Base-by-base conservation (phyloP, 2,797 vertebrate species). In the Pelobates cultripes region DNA sequence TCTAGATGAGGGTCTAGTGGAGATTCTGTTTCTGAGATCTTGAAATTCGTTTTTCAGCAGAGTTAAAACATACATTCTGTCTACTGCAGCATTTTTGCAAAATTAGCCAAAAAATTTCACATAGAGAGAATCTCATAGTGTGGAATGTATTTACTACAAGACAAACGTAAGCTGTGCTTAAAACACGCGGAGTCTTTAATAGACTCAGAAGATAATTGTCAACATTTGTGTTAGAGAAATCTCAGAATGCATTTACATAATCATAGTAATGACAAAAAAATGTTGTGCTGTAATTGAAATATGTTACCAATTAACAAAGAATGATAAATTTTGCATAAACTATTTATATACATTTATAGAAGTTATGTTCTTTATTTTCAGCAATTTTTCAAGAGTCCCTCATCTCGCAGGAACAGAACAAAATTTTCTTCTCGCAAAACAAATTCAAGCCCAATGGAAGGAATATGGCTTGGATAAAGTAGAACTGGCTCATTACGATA, bases 391-490 rank as follows among this genome's bases (percentile, higher is more conserved):
- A 7, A 92, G 28, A 7, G 90, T 94, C 55, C 97, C 98, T 75
- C 97, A 98, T 87, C 92, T 99, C 87, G 96, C 97, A 7, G 98
- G 97, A 70, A 97, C 96, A 5, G 88, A 92, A 85, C 94, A 95
- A 89, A 98, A 97, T 89, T 91, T 96, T 51, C 88, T 81, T 71
- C 94, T 99, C 77, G 97, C 97, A 1, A 90, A 97, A 85, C 94
- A 96, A 92, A 92, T 99, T 85, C 90, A 89, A 87, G 91, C 87
- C 15, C 96, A 97, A 79, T 99, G 98, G 98, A 91, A 92, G 85
- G 88, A 91, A 79, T 99, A 96, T 89, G 97, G 97, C 77, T 82
- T 99, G 90, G 97, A 99, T 91, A 95, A 95, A 0, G 97, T 95
- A 85, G 93, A 97, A 66, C 72, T 98, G 81, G 91, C 92, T 84